phyloP scores from a whole-genome alignment of 2,113 vertebrate genomes.

The Dendrocopos noguchii region DNA sequence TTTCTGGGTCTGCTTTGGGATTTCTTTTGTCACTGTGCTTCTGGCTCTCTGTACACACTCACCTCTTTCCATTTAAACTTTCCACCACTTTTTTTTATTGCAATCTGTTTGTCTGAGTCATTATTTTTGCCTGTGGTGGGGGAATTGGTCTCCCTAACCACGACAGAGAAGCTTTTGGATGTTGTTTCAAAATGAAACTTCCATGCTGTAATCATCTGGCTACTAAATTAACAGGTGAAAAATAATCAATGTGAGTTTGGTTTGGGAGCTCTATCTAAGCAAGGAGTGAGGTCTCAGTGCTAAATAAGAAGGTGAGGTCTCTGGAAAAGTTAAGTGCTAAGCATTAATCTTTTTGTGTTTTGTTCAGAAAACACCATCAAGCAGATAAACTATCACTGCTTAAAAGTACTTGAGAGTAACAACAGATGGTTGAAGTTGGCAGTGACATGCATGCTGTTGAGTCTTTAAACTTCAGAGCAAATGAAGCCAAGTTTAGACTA shows the following conservation, averaged over 20 bases:
- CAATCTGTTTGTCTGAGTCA: no score
- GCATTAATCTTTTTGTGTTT: constrained; percentile 1
- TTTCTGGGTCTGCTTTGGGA: no score
- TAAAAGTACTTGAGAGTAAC: constrained; percentile 15
- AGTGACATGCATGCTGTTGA: background rate
- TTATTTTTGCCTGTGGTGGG: no score
- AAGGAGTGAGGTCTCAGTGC: background rate
- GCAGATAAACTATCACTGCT: constrained; percentile 19
- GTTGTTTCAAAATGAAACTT: background rate
- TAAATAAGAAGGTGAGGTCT: background rate
- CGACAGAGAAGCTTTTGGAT: background rate
- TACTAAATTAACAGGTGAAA: background rate
- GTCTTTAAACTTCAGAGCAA: constrained; percentile 24
- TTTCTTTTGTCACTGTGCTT: no score
- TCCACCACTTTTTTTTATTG: no score
- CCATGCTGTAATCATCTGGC: background rate
- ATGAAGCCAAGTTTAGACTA: background rate
- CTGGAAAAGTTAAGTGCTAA: constrained; percentile 1
- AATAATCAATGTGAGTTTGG: background rate
- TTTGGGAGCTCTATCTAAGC: background rate
- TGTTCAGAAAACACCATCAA: background rate
- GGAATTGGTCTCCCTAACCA: no score
- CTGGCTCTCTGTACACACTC: no score
- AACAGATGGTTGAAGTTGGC: background rate
- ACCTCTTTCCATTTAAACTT: no score